A percentile compares a stretch with the other conserved stretches of the same genome.
Evolutionary conservation across 2,797 vertebrate genomes (phyloP).

Genomic region (Acipenser oxyrinchus): DNA sequence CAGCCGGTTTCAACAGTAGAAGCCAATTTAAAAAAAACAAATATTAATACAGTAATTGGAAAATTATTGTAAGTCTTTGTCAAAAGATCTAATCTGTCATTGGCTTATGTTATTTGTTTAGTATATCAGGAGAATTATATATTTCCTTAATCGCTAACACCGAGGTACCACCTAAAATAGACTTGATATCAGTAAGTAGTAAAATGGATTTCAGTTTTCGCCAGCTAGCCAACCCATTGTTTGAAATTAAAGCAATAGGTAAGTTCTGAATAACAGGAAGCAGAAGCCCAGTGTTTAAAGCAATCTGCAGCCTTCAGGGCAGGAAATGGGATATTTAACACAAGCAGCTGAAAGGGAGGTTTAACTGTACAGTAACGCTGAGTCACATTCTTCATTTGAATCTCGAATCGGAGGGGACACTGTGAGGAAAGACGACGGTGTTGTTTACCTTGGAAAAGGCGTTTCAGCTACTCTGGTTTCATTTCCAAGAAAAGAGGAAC

Average conservation of each 20-base stretch:
- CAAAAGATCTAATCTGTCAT: too few relatives aligned
- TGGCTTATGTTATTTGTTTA: not conserved
- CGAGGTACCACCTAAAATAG: constrained; percentile 6
- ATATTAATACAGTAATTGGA: too few relatives aligned
- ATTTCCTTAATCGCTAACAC: constrained; percentile 40
- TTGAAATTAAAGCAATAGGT: constrained; percentile 39
- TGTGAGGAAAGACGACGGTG: constrained; percentile 18
- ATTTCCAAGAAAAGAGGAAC: constrained; percentile 4
- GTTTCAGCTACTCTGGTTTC: constrained; percentile 10
- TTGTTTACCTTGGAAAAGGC: constrained; percentile 15
- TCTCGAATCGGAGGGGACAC: constrained; percentile 26
- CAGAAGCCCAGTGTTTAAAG: constrained; percentile 11
- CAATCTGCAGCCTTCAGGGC: constrained; percentile 25
- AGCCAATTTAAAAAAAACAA: too few relatives aligned
- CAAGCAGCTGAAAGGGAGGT: constrained; percentile 25
- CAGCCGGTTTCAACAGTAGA: too few relatives aligned
- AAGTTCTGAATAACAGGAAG: constrained; percentile 47
- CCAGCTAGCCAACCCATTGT: constrained; percentile 42
- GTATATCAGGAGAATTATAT: constrained; percentile 40
- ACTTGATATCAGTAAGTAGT: not conserved
- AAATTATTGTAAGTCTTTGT: too few relatives aligned
- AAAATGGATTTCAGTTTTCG: not conserved
- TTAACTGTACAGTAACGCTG: constrained; percentile 15
- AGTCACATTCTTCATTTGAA: constrained; percentile 28
- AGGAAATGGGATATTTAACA: constrained; percentile 31